Evolutionary conservation across 2,888 invertebrate genomes (phyloP).

Genomic region (Lasioglossum morio): DNA sequence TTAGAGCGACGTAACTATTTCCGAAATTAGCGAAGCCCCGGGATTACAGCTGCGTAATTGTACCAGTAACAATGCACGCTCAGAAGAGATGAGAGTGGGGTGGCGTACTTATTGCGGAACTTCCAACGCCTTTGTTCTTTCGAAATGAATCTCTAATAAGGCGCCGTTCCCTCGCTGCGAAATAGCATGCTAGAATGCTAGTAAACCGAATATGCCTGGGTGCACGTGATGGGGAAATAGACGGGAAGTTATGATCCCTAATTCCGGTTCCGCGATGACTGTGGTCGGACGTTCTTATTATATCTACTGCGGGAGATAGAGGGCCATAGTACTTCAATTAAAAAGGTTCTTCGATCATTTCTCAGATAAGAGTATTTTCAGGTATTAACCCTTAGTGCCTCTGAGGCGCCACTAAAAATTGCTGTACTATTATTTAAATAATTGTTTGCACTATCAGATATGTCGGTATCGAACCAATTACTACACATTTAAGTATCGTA

Average conservation of each 20-base stretch:
- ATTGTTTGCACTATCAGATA: no score
- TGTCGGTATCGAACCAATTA: no score
- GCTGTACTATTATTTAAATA: no score
- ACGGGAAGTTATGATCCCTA: neutral
- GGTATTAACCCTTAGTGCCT: no score
- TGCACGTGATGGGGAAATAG: neutral
- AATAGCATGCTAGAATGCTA: neutral
- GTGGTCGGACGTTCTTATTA: neutral
- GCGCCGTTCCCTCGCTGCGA: neutral
- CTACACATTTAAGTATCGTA: no score
- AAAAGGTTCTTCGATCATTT: neutral
- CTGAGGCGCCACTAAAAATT: no score
- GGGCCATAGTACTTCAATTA: neutral
- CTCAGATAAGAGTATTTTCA: no score
- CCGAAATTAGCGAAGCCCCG: conserved; percentile 32
- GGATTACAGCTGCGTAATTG: conserved; percentile 20
- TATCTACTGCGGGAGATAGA: neutral
- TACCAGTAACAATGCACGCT: conserved; percentile 7
- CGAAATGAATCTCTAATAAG: conserved; percentile 20
- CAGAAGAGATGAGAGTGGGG: neutral
- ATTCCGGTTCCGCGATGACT: neutral
- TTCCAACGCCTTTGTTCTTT: conserved; percentile 18
- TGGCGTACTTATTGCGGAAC: conserved; percentile 5
- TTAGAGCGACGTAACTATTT: conserved; percentile 32
- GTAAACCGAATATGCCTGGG: neutral